A percentile compares a stretch with the other conserved stretches of the same genome.
phyloP scores from a whole-genome alignment of 2,888 invertebrate genomes.

The Serripes groenlandicus region DNA sequence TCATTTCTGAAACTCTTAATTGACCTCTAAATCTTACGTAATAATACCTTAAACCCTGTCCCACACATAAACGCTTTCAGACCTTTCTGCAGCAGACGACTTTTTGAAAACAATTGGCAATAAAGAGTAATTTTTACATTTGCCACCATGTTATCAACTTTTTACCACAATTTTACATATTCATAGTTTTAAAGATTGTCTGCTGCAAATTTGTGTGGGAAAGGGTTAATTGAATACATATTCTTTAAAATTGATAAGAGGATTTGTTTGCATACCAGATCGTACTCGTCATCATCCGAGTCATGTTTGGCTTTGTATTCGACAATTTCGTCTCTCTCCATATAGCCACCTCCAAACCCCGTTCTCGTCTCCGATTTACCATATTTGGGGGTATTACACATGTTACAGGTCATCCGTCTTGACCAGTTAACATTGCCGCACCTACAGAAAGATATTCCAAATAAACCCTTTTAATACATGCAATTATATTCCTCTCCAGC shows the following conservation, averaged over 20 bases:
- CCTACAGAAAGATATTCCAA: conserved; percentile 83
- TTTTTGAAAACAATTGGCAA: no score
- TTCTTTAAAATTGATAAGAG: no score
- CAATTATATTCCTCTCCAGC: no score
- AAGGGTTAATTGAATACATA: not conserved
- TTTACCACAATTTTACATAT: no score
- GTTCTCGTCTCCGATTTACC: conserved; percentile 95
- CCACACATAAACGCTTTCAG: no score
- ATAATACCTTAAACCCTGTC: no score
- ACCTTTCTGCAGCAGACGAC: no score
- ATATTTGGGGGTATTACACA: conserved; percentile 99
- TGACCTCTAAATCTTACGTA: no score
- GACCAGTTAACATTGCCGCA: conserved; percentile 99
- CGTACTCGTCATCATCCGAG: conserved; percentile 97
- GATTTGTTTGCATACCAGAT: conserved; percentile 96
- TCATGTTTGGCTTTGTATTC: conserved; percentile 94
- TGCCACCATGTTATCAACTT: not conserved
- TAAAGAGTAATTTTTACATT: not conserved
- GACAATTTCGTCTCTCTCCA: conserved; percentile 96
- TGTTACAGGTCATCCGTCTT: conserved; percentile 97
- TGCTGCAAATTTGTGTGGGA: not conserved
- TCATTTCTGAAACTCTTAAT: no score
- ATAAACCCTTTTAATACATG: no score
- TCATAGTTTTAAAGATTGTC: no score
- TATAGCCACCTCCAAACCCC: conserved; percentile 90